Base-by-base conservation (phyloP, 1,140 invertebrate genomes). In the Zelostemma sp. region DNA sequence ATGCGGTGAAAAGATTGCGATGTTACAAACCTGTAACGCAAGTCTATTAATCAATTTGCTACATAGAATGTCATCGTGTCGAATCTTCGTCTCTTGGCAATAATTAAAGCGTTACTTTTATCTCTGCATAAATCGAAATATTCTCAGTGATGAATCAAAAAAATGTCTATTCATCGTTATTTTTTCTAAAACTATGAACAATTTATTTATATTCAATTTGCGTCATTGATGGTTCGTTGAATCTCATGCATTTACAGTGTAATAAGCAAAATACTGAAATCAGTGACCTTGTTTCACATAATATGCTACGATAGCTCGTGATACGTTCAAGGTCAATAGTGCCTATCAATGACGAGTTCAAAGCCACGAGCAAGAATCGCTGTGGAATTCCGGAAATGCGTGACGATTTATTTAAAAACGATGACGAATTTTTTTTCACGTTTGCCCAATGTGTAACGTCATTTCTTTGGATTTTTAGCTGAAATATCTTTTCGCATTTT, bases 361-460 rank as follows among this genome's bases (percentile, higher is more conserved):
- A 46, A 46, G 43, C 43, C 43, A 46, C 43, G 17, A 46, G 43
- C 17, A 43, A 43, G 14, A 14, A 43, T 43, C 1, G 40, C 14
- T 4, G 18, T 11, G 43, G 43, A 18, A 46, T 46, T 46, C 16
- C 43, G 43, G 43, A 46, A 46, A 19, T 19, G 43, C 16, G 43
- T 46, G 9, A 46, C 17, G 17, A 5, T 46, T 19, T 17, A 19
- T 46, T 19, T 8, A 46, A n/a, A 18, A 46, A 46, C 43, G 9
- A 1, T 11, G 3, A n/a, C n/a, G 6, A 17, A 19, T 46, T 46
- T 19, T 17, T n/a, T n/a, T n/a, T n/a, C n/a, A n/a, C n/a, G n/a
- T n/a, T n/a, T n/a, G n/a, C n/a, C n/a, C n/a, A n/a, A n/a, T n/a
- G n/a, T n/a, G n/a, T n/a, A n/a, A n/a, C n/a, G n/a, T n/a, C n/a